phyloP scores from a whole-genome alignment of 2,888 invertebrate genomes.

The Acanthoscelides obtectus region DNA sequence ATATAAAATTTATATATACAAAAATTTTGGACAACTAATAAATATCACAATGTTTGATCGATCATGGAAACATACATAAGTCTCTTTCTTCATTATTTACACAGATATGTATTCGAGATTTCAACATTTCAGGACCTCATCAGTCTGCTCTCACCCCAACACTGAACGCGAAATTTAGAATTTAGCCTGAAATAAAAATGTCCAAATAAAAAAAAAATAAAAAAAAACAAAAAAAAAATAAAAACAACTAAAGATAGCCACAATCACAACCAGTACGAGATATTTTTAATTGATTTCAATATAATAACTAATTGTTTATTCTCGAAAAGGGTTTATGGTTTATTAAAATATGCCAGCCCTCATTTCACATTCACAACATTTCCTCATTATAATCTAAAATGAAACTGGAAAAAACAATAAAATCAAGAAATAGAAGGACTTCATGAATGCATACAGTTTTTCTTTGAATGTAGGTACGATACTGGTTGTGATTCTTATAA shows the following conservation, averaged over 20 bases:
- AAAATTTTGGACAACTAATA: constrained; percentile 21
- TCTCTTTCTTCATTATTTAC: constrained; percentile 18
- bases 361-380: too few species aligned
- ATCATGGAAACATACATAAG: constrained; percentile 22
- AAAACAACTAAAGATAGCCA: neutral
- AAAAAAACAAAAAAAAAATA: neutral
- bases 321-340: too few species aligned
- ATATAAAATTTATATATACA: constrained; percentile 22
- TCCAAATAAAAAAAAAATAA: neutral
- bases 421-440: too few species aligned
- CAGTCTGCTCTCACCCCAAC: neutral
- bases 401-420: too few species aligned
- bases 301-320: too few species aligned
- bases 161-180: neutral
- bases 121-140: neutral
- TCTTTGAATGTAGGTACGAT: too few species aligned
- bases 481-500: neutral
- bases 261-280: neutral
- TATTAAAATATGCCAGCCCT: too few species aligned
- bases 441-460: too few species aligned
- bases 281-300: too few species aligned
- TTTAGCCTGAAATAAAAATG: neutral
- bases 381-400: too few species aligned
- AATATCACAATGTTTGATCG: constrained; percentile 24
- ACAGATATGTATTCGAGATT: constrained; percentile 9